phyloP scores from a whole-genome alignment of 2,888 invertebrate species.

The Chloromyia formosa region DNA sequence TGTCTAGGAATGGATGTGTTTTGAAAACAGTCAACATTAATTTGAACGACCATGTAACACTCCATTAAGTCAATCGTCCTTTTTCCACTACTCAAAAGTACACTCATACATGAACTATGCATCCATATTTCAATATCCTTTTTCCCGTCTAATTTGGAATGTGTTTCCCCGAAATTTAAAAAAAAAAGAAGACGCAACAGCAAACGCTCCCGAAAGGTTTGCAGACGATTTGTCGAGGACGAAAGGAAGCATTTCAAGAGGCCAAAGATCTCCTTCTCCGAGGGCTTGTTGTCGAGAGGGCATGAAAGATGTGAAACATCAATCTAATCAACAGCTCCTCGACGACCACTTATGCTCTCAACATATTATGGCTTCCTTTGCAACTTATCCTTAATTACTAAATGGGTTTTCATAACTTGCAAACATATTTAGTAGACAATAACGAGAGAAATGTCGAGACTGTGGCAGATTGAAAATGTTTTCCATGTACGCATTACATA shows the following conservation, averaged over 20 bases:
- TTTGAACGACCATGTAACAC: constrained; percentile 29
- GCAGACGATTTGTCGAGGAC: not conserved
- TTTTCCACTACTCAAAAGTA: not conserved
- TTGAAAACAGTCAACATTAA: constrained; percentile 23
- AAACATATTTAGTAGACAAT: constrained; percentile 13
- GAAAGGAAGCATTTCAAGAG: not conserved
- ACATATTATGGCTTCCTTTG: constrained; percentile 26
- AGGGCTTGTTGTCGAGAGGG: not conserved
- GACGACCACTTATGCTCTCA: constrained; percentile 9
- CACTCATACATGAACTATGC: too few species aligned
- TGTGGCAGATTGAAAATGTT: too few species aligned
- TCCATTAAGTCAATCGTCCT: constrained; percentile 16
- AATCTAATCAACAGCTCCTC: constrained; percentile 35
- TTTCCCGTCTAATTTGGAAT: not conserved
- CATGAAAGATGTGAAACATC: constrained; percentile 24
- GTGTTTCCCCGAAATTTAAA: not conserved
- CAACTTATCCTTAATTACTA: constrained; percentile 33
- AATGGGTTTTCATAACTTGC: constrained; percentile 21
- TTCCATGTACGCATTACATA: too few species aligned
- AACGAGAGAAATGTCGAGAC: too few species aligned
- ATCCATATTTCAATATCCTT: not conserved
- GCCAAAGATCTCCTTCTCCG: not conserved
- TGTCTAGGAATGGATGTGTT: not conserved
- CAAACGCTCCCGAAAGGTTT: not conserved
- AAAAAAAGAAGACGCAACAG: not conserved